Evolutionary conservation across 2,888 invertebrate genomes (phyloP), one percentile per base, ranked within the genome.

Genomic region (Xestobium rufovillosum): DNA sequence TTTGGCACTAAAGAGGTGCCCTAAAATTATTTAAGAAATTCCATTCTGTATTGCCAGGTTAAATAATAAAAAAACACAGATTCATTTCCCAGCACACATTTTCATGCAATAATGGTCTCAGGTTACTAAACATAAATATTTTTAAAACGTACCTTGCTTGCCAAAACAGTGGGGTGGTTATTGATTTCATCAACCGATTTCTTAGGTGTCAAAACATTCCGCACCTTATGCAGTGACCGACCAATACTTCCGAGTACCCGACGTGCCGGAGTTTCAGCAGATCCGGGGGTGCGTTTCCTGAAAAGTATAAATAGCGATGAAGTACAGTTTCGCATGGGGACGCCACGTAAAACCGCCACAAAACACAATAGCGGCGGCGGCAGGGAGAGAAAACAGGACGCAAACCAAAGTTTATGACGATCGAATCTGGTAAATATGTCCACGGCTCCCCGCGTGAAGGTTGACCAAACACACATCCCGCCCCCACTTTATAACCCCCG

Each of bases 181-280:
- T 51, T 55, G 3, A 54, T 51, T 38, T 54, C 49, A n/a, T 43
- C 34, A 41, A 56, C 54, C 25, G 59, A 56, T 45, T 59, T 66
- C 39, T 62, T 65, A 0, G 85, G 84, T 1, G 84, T 85, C 25
- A 86, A 65, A 54, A 83, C 76, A 47, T 73, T 74, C 46, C 76
- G 71, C 45, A 86, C 74, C 40, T 69, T 70, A 51, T 80, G 76
- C 40, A 82, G 63, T 19, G 79, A 77, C 39, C 79, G 69, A 60
- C 85, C 85, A 6, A 85, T 68, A 51, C 78, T 78, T 25, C 79
- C 80, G 38, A 84, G 69, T 34, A 71, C 66, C 52, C 76, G 75
- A 36, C 73, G 68, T 2, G 75, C 72, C 38, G 71, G 67, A 26
- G 69, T 69, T 23, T 62, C 53, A 8, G 45, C 37, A 2, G 52